Evolutionary conservation across 2,888 invertebrate genomes (phyloP).

Genomic region (Drosophila diplacantha): DNA sequence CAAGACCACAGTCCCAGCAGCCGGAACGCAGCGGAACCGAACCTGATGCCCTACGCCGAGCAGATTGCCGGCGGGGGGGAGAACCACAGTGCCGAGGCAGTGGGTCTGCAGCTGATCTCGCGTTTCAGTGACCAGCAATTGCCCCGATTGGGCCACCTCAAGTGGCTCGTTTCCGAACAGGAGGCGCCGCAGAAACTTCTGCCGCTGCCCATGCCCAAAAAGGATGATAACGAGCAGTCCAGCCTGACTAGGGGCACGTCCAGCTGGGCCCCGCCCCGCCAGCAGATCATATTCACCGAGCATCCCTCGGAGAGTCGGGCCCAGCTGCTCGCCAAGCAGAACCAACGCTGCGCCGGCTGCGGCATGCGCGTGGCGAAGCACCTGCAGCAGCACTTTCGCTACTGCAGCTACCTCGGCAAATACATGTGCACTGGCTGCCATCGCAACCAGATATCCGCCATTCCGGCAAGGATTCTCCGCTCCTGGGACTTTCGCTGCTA

Average conservation of each 20-base stretch:
- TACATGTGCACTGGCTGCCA: constrained; percentile 93
- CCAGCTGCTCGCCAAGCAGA: constrained; percentile 84
- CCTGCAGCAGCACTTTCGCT: constrained; percentile 86
- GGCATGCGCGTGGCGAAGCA: constrained; percentile 87
- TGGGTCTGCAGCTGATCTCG: constrained; percentile 86
- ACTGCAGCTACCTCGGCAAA: constrained; percentile 89
- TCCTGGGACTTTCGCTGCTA: constrained; percentile 81
- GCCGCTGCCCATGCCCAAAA: constrained; percentile 82
- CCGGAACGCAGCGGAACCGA: constrained; percentile 2
- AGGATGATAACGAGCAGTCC: constrained; percentile 43
- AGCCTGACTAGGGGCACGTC: constrained; percentile 83
- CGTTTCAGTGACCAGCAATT: constrained; percentile 87
- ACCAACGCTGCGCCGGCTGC: constrained; percentile 90
- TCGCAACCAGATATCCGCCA: constrained; percentile 85
- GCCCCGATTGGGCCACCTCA: constrained; percentile 86
- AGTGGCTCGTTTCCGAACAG: constrained; percentile 87
- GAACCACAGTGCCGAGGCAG: constrained; percentile 85
- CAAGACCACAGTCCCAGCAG: not conserved
- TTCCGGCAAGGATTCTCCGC: constrained; percentile 83
- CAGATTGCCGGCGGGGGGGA: constrained; percentile 33
- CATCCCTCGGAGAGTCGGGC: constrained; percentile 84
- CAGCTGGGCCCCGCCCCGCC: constrained; percentile 91
- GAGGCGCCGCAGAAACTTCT: constrained; percentile 88
- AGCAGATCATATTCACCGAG: constrained; percentile 89
- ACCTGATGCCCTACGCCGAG: constrained; percentile 62